Evolutionary conservation across 2,797 vertebrate species (phyloP), one percentile per base, ranked within the genome.

Genomic region (Cercopithecus mitis): DNA sequence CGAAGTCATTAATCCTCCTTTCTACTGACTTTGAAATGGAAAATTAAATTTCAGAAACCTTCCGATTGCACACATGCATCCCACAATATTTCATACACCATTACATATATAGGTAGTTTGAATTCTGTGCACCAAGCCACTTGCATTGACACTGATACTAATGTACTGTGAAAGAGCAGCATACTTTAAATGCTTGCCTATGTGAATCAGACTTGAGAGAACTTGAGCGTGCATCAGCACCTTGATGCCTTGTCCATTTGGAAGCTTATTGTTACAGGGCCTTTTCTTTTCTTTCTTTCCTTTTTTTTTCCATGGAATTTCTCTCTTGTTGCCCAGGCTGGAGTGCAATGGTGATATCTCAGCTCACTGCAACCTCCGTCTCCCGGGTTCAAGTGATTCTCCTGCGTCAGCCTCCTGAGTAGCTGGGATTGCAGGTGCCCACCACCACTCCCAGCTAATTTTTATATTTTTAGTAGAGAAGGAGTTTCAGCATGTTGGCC

Each of bases 11-110:
- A 30, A 33, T 72, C 30, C 6, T 82, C n/a, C 77, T 93, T 82
- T 91, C 47, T 80, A 13, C 27, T 30, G 83, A 94, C 61, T 93
- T 86, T 80, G 75, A 87, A 96, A 87, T 43, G 41, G 89, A 57
- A 90, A 93, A 82, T 36, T 30, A 30, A 33, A 83, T 88, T 94
- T 84, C n/a, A 57, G 64, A 96, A 97, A 52, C 14, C 11, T 87
- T 79, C 7, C 11, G 5, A 2, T 2, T 47, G 33, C 12, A n/a
- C 5, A 3, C 22, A 19, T 22, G 12, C 45, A 11, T 81, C 6
- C 47, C 8, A 10, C 12, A 2, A 79, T 47, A 17, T 41, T 89
- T 50, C 47, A 27, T 36, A 20, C 0, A 33, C 36, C 22, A 20
- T 10, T 2, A 58, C 19, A 13, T 20, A 13, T 12, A 0, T 7